Percentiles rank a stretch among this genome's conserved stretches.
Evolutionary conservation across 64 coral and sea anemone genomes (phyloP).

Genomic region (Acropora yongei): DNA sequence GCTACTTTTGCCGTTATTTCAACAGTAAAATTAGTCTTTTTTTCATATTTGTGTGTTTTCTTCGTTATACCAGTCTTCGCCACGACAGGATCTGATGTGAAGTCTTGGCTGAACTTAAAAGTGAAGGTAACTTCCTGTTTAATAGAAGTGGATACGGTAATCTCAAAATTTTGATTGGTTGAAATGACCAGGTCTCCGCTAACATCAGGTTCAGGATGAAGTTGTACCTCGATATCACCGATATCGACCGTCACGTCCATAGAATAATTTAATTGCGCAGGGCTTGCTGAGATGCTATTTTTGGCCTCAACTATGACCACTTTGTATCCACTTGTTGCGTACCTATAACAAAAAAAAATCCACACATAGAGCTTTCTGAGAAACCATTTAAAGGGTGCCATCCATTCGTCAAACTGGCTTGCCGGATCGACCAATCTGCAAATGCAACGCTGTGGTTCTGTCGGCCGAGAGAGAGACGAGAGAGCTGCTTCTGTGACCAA

Average conservation of each 20-base stretch:
- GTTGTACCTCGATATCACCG: slow-evolving; percentile 34
- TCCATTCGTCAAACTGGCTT: too few relatives aligned
- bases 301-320: slow-evolving; percentile 33
- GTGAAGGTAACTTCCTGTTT: slow-evolving; percentile 48
- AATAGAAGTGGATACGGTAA: slow-evolving; percentile 49
- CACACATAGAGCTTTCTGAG: neutral
- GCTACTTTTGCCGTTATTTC: slow-evolving; percentile 1
- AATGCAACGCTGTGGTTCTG: too few relatives aligned
- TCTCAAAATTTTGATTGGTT: slow-evolving; percentile 54
- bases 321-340: slow-evolving; percentile 21
- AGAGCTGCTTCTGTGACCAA: too few relatives aligned
- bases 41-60: neutral
- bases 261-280: too few relatives aligned
- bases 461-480: too few relatives aligned
- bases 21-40: neutral
- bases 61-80: slow-evolving; percentile 13
- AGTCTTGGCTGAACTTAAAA: slow-evolving; percentile 34
- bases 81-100: neutral
- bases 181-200: slow-evolving; percentile 41
- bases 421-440: neutral
- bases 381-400: too few relatives aligned
- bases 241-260: slow-evolving; percentile 19
- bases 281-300: slow-evolving; percentile 48
- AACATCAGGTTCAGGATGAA: slow-evolving; percentile 21
- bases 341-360: slow-evolving; percentile 13